Conservation (phyloP, 1,140 invertebrate genomes). For the Hypothenemus hampei region DNA sequence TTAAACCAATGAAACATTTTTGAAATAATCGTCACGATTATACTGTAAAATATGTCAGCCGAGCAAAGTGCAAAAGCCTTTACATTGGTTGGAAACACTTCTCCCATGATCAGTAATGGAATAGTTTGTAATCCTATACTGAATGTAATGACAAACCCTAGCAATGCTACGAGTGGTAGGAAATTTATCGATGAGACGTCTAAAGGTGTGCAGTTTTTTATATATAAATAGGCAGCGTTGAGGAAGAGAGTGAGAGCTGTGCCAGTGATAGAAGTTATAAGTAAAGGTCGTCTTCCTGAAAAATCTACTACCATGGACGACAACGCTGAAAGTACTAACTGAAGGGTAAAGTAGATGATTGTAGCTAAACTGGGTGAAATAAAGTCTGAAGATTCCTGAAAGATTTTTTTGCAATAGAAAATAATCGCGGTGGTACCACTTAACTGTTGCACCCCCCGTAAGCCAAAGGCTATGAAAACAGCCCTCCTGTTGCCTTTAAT, state of each 20-base stretch:
- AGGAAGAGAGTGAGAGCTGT: constrained; percentile 51
- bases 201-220: constrained; percentile 45
- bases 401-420: constrained; percentile 70
- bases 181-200: constrained; percentile 45
- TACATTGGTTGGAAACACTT: constrained; percentile 67
- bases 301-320: constrained; percentile 65
- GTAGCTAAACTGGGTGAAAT: constrained; percentile 34
- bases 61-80: constrained; percentile 64
- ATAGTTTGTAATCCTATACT: constrained; percentile 65
- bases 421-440: constrained; percentile 71
- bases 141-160: constrained; percentile 65
- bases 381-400: constrained; percentile 53
- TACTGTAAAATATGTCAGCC: constrained; percentile 63
- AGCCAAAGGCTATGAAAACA: constrained; percentile 55
- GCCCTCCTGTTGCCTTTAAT: constrained; percentile 58
- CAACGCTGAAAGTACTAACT: constrained; percentile 58
- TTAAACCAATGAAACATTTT: constrained; percentile 62
- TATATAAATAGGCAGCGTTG: constrained; percentile 57
- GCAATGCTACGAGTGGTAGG: constrained; percentile 59
- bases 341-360: constrained; percentile 60
- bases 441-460: constrained; percentile 69
- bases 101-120: constrained; percentile 65
- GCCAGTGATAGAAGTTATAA: constrained; percentile 56
- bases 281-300: constrained; percentile 63
- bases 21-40: constrained; percentile 67